Evolutionary conservation across 2,888 invertebrate species (phyloP).

Genomic region (Drosophila meridiana): DNA sequence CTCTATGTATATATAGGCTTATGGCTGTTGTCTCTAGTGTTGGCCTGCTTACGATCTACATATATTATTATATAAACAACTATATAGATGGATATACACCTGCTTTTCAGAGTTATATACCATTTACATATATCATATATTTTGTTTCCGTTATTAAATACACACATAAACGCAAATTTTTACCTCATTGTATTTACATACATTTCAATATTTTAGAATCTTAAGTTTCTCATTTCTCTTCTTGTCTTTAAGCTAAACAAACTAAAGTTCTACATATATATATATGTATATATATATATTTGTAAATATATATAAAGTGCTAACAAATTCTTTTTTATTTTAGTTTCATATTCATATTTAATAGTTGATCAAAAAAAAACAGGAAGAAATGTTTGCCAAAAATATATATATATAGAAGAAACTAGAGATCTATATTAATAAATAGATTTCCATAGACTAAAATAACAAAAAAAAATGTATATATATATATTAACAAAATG

Average conservation of each 20-base stretch:
- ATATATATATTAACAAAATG: neutral
- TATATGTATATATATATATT: neutral
- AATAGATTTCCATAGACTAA: constrained; percentile 9
- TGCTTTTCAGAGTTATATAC: constrained; percentile 2
- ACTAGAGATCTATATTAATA: constrained; percentile 11
- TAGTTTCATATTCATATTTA: neutral
- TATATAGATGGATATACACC: neutral
- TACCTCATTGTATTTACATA: constrained; percentile 44
- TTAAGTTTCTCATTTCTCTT: constrained; percentile 7
- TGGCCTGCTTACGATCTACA: constrained; percentile 43
- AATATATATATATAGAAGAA: constrained; percentile 1
- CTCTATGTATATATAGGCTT: constrained; percentile 47
- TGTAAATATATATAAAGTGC: neutral
- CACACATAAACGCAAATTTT: constrained; percentile 58
- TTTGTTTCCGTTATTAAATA: constrained; percentile 35
- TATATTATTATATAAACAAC: constrained; percentile 5
- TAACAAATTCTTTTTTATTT: constrained; percentile 7
- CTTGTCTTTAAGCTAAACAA: constrained; percentile 21
- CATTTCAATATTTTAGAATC: constrained; percentile 7
- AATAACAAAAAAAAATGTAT: neutral
- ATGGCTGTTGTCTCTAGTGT: constrained; percentile 41
- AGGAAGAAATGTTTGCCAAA: neutral
- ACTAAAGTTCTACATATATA: constrained; percentile 1
- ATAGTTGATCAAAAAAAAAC: neutral
- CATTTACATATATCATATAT: constrained; percentile 29